These are phyloP conservation scores for Odontesthes bonariensis DNA, from an alignment of 2,113 vertebrate genomes.

Conservation along the genomic window DNA sequence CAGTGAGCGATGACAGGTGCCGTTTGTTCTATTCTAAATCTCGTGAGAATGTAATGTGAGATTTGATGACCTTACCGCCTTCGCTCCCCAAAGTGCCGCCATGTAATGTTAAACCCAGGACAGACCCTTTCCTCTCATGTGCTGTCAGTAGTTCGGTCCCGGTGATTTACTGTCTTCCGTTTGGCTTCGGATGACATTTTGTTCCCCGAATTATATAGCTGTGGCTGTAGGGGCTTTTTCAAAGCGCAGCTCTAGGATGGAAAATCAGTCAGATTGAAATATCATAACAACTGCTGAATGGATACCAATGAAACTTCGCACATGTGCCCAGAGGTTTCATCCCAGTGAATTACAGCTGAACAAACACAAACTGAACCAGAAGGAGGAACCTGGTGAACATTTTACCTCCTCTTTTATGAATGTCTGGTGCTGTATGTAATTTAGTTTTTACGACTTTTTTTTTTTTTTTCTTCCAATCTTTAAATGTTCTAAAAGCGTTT, in stretches of 20 bases:
- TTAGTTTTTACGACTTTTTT: too few species aligned
- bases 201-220: background rate
- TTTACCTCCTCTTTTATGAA: background rate
- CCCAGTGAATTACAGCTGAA: background rate
- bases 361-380: background rate
- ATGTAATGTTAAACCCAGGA: slow-evolving; percentile 55
- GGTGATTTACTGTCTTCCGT: slow-evolving; percentile 62
- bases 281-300: background rate
- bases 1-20: slow-evolving; percentile 52
- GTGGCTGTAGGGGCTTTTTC: background rate
- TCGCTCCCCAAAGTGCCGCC: slow-evolving; percentile 19
- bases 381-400: background rate
- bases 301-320: background rate
- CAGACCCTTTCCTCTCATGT: slow-evolving; percentile 31
- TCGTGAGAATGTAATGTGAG: slow-evolving; percentile 68
- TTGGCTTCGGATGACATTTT: slow-evolving; percentile 29
- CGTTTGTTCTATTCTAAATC: slow-evolving; percentile 38
- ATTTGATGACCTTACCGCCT: slow-evolving; percentile 51
- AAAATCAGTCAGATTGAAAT: background rate
- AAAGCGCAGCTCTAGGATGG: background rate
- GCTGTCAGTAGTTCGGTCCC: slow-evolving; percentile 19
- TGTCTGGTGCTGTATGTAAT: background rate
- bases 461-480: background rate
- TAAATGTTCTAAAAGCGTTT: background rate
- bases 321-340: background rate